A percentile compares a stretch with the other conserved stretches of the same genome.
Conservation (phyloP, 1,140 invertebrate genomes). For the Musca domestica region DNA sequence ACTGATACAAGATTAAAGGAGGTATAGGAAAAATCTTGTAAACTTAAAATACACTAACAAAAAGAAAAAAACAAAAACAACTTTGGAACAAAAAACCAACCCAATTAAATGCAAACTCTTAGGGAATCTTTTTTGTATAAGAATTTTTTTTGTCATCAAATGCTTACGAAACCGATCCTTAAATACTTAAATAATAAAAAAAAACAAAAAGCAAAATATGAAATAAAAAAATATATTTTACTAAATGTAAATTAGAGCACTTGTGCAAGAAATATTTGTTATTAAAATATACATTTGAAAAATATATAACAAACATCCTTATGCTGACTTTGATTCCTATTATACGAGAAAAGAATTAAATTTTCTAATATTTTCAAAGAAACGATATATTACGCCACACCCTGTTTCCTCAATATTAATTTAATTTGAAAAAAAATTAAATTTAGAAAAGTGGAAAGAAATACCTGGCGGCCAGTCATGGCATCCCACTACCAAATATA, state of each 20-base stretch:
- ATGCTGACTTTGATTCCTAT: too few relatives aligned
- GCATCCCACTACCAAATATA: too few relatives aligned
- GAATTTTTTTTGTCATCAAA: conserved; percentile 6
- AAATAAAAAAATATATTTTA: neutral
- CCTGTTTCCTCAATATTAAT: too few relatives aligned
- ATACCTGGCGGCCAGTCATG: too few relatives aligned
- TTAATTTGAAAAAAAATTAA: too few relatives aligned
- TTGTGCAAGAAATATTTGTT: too few relatives aligned
- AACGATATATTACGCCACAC: too few relatives aligned
- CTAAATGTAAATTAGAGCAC: neutral
- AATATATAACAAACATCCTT: neutral
- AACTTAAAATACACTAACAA: neutral
- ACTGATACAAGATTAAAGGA: neutral
- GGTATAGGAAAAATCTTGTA: neutral
- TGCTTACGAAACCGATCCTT: neutral
- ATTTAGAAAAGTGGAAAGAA: too few relatives aligned
- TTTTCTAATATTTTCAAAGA: too few relatives aligned
- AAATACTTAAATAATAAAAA: neutral
- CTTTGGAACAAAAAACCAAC: neutral
- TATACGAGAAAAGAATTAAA: too few relatives aligned
- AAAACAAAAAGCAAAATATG: neutral
- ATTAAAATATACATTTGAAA: neutral
- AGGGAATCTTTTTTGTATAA: conserved; percentile 20
- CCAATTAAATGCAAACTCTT: conserved; percentile 20
- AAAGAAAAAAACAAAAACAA: neutral